Percentiles rank a stretch among this genome's conserved stretches.
These are phyloP conservation scores for Celastrina argiolus DNA, from an alignment of 2,888 invertebrate genomes.

Conservation along the genomic window DNA sequence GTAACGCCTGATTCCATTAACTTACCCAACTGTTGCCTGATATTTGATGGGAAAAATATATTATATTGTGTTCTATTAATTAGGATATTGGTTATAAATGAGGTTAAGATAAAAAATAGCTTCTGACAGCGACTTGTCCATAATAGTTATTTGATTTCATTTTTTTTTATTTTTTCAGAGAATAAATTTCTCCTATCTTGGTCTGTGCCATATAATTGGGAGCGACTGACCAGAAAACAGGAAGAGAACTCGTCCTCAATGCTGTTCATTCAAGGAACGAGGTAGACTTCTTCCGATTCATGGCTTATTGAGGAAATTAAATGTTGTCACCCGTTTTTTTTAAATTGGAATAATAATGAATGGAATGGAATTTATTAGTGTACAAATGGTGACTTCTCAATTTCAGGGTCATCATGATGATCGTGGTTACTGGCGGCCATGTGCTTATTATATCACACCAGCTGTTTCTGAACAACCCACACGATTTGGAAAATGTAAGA, in stretches of 20 bases:
- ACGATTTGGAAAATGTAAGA: conserved; percentile 46
- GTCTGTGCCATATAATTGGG: conserved; percentile 54
- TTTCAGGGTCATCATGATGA: conserved; percentile 49
- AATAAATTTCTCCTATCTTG: conserved; percentile 43
- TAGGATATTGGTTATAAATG: too few relatives aligned
- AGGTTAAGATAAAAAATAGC: too few relatives aligned
- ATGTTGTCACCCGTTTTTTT: too few relatives aligned
- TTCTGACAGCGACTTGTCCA: too few relatives aligned
- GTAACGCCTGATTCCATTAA: too few relatives aligned
- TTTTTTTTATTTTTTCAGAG: conserved; percentile 39
- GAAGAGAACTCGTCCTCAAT: conserved; percentile 45
- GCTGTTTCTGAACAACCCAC: conserved; percentile 49
- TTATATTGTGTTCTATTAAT: too few relatives aligned
- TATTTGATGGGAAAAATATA: too few relatives aligned
- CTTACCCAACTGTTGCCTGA: too few relatives aligned
- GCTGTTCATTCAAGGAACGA: conserved; percentile 45
- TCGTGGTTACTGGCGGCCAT: conserved; percentile 48
- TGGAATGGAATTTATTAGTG: neutral
- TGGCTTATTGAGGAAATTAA: too few relatives aligned
- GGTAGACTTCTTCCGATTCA: conserved; percentile 36
- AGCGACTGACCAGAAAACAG: conserved; percentile 45
- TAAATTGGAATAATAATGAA: too few relatives aligned
- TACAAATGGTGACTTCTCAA: neutral
- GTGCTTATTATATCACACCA: conserved; percentile 47
- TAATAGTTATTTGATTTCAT: neutral